These are phyloP conservation scores for Acronicta leporina DNA, from an alignment of 2,888 invertebrate genomes.

Conservation along the genomic window DNA sequence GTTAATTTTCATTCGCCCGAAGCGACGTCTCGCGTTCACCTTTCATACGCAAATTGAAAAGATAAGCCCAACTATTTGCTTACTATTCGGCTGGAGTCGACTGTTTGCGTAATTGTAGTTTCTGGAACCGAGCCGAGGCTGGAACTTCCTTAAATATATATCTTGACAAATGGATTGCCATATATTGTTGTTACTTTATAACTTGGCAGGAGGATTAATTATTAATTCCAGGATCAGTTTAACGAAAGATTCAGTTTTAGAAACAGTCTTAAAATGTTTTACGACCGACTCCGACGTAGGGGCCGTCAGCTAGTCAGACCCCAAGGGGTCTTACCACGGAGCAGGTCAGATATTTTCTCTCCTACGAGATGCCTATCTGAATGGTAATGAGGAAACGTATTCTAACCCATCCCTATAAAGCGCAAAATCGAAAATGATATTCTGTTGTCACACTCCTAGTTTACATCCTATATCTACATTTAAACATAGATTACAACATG, in stretches of 20 bases:
- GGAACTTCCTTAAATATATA: conserved; percentile 28
- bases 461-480: not conserved
- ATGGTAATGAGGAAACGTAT: no score
- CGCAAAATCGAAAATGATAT: no score
- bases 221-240: no score
- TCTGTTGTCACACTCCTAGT: no score
- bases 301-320: no score
- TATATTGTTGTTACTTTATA: not conserved
- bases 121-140: conserved; percentile 3
- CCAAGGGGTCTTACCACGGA: no score
- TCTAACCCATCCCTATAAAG: no score
- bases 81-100: conserved; percentile 51
- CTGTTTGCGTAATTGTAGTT: conserved; percentile 46
- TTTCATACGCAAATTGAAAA: conserved; percentile 84
- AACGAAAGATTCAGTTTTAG: no score
- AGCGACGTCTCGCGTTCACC: conserved; percentile 76
- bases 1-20: conserved; percentile 85
- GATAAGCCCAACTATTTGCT: conserved; percentile 74
- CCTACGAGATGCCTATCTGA: no score
- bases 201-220: not conserved
- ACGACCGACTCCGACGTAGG: no score
- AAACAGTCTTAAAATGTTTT: no score
- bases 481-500: conserved; percentile 15
- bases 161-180: conserved; percentile 19
- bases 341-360: no score